These are phyloP conservation scores for Alca torda DNA, from an alignment of 2,797 vertebrate species.

Conservation along the genomic window DNA sequence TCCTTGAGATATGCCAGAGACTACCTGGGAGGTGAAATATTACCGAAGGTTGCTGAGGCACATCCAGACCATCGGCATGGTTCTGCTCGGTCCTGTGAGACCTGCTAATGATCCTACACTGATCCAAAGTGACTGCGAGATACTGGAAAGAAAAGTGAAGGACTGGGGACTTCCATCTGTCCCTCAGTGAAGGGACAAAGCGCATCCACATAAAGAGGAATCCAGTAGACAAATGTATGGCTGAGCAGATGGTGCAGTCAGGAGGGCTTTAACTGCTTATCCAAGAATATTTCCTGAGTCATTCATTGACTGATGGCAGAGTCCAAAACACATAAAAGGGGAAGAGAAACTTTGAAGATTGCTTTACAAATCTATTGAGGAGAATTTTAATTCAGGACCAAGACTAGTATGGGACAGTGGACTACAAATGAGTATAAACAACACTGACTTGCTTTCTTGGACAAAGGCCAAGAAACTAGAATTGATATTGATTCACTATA, in stretches of 20 bases:
- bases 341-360: neutral
- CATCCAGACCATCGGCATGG: neutral
- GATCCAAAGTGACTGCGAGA: neutral
- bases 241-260: constrained; percentile 33
- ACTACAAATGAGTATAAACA: neutral
- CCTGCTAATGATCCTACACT: neutral
- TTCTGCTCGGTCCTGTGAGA: neutral
- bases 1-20: neutral
- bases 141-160: neutral
- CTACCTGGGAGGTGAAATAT: neutral
- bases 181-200: neutral
- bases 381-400: neutral
- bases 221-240: neutral
- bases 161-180: constrained; percentile 17
- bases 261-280: neutral
- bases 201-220: neutral
- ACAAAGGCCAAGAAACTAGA: neutral
- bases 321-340: neutral
- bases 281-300: constrained; percentile 5
- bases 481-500: neutral
- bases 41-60: neutral
- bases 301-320: neutral
- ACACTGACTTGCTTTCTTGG: neutral
- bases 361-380: neutral
- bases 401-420: neutral